These are phyloP conservation scores for Catostylus mosaicus DNA, from an alignment of 30 jellyfish, hydroid and myxozoan genomes.

Conservation along the genomic window DNA sequence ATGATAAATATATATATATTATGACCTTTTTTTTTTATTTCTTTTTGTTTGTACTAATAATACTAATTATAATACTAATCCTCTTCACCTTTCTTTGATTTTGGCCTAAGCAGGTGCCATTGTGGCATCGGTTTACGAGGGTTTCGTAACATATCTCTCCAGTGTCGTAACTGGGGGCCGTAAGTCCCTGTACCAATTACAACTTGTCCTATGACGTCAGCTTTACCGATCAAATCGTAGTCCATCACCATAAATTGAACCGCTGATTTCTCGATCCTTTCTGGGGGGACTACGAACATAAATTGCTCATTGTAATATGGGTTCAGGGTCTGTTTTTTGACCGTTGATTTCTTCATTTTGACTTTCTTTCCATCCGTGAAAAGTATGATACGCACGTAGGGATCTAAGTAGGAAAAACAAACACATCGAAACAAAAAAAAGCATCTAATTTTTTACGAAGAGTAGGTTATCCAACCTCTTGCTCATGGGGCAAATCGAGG, in stretches of 20 bases:
- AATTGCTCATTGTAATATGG: conserved; percentile 88
- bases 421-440: too few species aligned
- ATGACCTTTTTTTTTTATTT: too few species aligned
- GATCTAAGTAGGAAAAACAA: conserved; percentile 41
- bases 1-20: too few species aligned
- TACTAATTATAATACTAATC: neutral
- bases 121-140: conserved; percentile 81
- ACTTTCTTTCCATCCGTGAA: conserved; percentile 53
- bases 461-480: too few species aligned
- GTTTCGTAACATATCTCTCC: conserved; percentile 86
- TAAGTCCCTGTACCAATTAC: conserved; percentile 76
- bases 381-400: conserved; percentile 71
- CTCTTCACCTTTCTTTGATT: conserved; percentile 80
- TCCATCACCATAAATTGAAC: conserved; percentile 78
- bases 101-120: conserved; percentile 92
- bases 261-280: conserved; percentile 62
- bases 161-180: conserved; percentile 92
- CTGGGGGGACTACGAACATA: conserved; percentile 67
- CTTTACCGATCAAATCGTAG: conserved; percentile 79
- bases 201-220: conserved; percentile 87
- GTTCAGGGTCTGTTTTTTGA: conserved; percentile 66
- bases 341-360: conserved; percentile 66
- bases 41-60: too few species aligned
- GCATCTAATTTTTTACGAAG: too few species aligned
- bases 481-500: too few species aligned